Conservation (phyloP, 2,113 vertebrate species). For the Saccopteryx bilineata region DNA sequence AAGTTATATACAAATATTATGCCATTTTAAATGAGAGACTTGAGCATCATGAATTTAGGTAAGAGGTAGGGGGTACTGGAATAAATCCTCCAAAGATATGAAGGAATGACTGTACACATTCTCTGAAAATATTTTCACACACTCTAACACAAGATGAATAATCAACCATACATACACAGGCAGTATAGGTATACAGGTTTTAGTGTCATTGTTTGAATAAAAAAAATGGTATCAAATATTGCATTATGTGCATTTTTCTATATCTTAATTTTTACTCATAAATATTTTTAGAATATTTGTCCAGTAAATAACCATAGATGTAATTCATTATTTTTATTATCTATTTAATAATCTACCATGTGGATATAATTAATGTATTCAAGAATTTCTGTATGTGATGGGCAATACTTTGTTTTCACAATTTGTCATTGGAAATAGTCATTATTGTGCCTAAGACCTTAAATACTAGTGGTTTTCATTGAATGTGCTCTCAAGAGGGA, state of each 20-base stretch:
- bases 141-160: neutral
- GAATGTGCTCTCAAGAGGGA: neutral
- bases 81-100: neutral
- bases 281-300: neutral
- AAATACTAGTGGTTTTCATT: neutral
- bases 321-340: neutral
- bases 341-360: neutral
- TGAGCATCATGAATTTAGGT: neutral
- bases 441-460: neutral
- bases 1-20: neutral
- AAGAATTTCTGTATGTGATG: neutral
- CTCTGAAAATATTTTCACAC: neutral
- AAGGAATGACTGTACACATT: neutral
- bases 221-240: neutral
- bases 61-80: no score
- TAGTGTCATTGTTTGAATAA: neutral
- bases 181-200: neutral
- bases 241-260: neutral
- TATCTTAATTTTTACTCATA: neutral
- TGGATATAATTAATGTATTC: neutral
- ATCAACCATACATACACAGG: neutral
- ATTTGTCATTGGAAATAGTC: conserved; percentile 13
- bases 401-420: neutral
- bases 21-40: neutral
- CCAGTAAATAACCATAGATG: neutral